These are phyloP conservation scores for Stenotaenia linearis DNA, from an alignment of 2,888 invertebrate species.

Conservation along the genomic window DNA sequence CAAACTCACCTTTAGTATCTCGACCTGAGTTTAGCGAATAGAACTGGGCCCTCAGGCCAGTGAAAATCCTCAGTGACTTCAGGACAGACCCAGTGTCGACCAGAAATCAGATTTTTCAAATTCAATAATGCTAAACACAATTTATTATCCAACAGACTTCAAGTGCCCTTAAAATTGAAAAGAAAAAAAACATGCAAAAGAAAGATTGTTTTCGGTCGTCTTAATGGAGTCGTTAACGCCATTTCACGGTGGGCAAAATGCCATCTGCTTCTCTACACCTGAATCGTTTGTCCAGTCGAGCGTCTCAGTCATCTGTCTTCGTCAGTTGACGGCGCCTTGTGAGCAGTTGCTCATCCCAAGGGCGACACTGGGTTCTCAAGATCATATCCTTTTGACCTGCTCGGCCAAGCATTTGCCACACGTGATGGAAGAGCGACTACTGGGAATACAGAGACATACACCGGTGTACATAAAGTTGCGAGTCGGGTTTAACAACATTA, in stretches of 20 bases:
- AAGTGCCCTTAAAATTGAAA: too few relatives aligned
- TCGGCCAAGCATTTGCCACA: neutral
- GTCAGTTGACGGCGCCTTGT: neutral
- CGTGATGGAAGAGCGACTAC: neutral
- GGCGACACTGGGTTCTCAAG: neutral
- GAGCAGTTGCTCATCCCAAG: neutral
- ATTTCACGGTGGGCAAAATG: neutral
- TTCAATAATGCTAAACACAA: too few relatives aligned
- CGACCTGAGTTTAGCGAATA: too few relatives aligned
- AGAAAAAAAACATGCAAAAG: neutral
- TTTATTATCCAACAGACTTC: too few relatives aligned
- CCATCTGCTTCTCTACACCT: neutral
- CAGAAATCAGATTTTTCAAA: too few relatives aligned
- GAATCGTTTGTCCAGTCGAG: neutral
- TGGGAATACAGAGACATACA: neutral
- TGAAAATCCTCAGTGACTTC: too few relatives aligned
- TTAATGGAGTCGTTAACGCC: neutral
- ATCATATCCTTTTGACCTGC: constrained; percentile 5
- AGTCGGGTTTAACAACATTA: neutral
- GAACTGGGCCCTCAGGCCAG: too few relatives aligned
- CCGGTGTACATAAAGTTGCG: neutral
- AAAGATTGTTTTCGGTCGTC: neutral
- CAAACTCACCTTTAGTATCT: too few relatives aligned
- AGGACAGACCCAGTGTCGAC: too few relatives aligned
- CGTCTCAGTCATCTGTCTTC: neutral